phyloP scores from a whole-genome alignment of 35 echinoderm and acorn worm genomes.

The Strongylocentrotus purpuratus region DNA sequence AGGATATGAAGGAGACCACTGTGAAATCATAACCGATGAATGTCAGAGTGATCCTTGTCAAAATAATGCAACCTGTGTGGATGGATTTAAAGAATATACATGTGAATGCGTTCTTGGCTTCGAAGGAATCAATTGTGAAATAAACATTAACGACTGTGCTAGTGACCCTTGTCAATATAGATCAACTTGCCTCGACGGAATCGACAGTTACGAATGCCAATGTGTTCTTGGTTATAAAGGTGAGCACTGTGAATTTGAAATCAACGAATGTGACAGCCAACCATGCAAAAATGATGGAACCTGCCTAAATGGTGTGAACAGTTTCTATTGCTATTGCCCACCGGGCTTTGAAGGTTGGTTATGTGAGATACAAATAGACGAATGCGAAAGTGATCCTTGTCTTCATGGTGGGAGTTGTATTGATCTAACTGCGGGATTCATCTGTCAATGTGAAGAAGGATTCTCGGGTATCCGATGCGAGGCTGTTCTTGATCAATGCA shows the following conservation, averaged over 20 bases:
- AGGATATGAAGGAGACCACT: conserved; percentile 48
- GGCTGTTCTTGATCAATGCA: conserved; percentile 38
- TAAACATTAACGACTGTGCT: conserved; percentile 49
- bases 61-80: conserved; percentile 46
- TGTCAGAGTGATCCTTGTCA: conserved; percentile 60
- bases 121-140: conserved; percentile 67
- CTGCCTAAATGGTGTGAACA: conserved; percentile 63
- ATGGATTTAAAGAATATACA: conserved; percentile 44
- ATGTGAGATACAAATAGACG: conserved; percentile 61
- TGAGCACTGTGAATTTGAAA: conserved; percentile 31
- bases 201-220: background rate
- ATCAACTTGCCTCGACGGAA: conserved; percentile 21
- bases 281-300: conserved; percentile 81
- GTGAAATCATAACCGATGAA: conserved; percentile 60
- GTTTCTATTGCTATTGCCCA: conserved; percentile 73
- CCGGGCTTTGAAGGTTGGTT: conserved; percentile 73
- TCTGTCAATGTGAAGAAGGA: conserved; percentile 33
- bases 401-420: conserved; percentile 24
- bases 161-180: conserved; percentile 63
- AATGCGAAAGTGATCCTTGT: conserved; percentile 56
- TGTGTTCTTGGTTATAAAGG: conserved; percentile 39
- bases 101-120: conserved; percentile 61
- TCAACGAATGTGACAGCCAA: conserved; percentile 71
- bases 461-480: conserved; percentile 42
- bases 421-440: conserved; percentile 20